Evolutionary conservation across 2,797 vertebrate genomes (phyloP).

Genomic region (Nyctibius grandis): DNA sequence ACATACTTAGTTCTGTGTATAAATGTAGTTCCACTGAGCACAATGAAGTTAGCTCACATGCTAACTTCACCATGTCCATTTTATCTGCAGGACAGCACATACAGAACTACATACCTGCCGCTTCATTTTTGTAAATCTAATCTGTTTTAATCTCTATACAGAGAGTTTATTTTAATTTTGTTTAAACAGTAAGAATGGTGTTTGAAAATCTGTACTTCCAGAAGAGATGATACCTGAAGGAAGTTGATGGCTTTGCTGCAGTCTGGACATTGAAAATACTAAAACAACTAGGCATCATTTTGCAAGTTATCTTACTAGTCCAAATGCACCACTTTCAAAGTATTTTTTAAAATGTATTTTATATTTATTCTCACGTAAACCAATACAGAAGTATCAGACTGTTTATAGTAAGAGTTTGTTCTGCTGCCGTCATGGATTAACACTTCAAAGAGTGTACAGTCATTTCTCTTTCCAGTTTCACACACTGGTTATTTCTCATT

Average conservation of each 20-base stretch:
- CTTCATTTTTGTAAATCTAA: not conserved
- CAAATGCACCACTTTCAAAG: not conserved
- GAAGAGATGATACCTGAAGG: not conserved
- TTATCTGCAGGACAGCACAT: not conserved
- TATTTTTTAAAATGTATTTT: not conserved
- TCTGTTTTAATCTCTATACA: not conserved
- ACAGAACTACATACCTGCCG: not conserved
- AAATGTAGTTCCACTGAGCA: not conserved
- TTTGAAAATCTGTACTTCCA: not conserved
- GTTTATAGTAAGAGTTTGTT: not conserved
- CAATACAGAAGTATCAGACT: not conserved
- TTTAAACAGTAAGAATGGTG: not conserved
- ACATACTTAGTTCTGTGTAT: not conserved
- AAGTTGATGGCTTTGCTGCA: not conserved
- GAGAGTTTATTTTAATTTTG: not conserved
- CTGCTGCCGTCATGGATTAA: not conserved
- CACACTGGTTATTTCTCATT: not conserved
- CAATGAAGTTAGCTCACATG: not conserved
- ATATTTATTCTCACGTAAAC: not conserved
- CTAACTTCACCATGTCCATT: not conserved
- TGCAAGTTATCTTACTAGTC: not conserved
- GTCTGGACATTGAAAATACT: not conserved
- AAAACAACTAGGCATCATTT: not conserved
- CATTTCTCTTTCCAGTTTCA: not conserved
- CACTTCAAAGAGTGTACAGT: not conserved